Evolutionary conservation across 37 sponge, comb jelly and placozoan species (phyloP), one percentile per base, ranked within the genome.

Genomic region (Axinella damicornis): DNA sequence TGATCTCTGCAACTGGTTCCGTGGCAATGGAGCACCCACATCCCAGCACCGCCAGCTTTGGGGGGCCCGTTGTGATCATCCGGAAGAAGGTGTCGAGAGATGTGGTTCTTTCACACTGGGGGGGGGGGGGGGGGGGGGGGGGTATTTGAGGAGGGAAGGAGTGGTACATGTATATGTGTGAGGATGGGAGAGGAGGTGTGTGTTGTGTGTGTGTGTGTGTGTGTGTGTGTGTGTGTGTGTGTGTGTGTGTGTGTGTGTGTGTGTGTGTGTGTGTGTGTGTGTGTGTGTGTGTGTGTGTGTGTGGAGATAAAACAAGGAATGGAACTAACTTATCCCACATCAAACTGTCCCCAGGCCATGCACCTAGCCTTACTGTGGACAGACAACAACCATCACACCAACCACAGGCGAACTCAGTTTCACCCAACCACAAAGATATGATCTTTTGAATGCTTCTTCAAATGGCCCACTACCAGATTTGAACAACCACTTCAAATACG

Each of bases 1-100:
- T 54, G 22, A 80, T 74, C 54, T 87, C 75, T 21, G 72, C 88
- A 17, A 80, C 75, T 33, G 81, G 56, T 34, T 63, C 81, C 2
- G 88, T 87, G 0, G 88, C 81, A 17, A 80, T 2, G 5, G 88
- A 87, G 57, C 88, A 87, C 31, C 88, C 88, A 67, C 75, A 61
- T 1, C 81, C 88, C 20, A 87, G 0, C 5, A 87, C 31, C 0
- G 79, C 79, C 12, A 73, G 2, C 21, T 73, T 87, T 32, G 67
- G 36, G 0, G 17, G 37, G 57, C 81, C 81, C 54, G 67, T 52
- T 0, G 66, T n/a, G 5, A 78, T 31, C 19, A 64, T n/a, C 1
- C 25, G n/a, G 31, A 78, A 37, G 32, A 65, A 78, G 11, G 66
- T n/a, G 16, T 16, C 22, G 15, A 65, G 62, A 52, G 79, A 60